Conservation (phyloP, 2,888 invertebrate genomes). For the Tenthredo mesomela region DNA sequence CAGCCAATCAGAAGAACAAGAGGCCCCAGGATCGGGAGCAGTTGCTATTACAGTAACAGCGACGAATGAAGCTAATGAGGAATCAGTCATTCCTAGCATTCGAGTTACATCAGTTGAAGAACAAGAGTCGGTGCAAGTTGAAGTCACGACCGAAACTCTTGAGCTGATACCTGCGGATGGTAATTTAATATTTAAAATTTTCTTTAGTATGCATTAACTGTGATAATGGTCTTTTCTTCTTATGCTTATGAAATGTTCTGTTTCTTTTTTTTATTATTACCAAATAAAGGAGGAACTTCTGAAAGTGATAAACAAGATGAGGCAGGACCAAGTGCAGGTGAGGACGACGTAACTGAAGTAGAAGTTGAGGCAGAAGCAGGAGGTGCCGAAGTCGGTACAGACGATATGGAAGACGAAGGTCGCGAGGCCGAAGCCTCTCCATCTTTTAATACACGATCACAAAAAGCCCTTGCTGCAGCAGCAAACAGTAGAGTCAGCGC, state of each 20-base stretch:
- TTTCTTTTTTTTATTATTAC: constrained; percentile 60
- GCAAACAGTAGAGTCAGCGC: constrained; percentile 65
- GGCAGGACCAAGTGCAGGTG: constrained; percentile 66
- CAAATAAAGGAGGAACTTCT: constrained; percentile 80
- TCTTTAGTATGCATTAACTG: background rate
- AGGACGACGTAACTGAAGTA: constrained; percentile 68
- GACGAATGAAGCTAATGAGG: constrained; percentile 67
- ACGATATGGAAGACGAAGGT: constrained; percentile 83
- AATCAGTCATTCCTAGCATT: constrained; percentile 66
- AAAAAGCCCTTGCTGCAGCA: constrained; percentile 63
- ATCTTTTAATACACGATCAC: constrained; percentile 80
- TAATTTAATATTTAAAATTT: constrained; percentile 52
- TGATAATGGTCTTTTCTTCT: background rate
- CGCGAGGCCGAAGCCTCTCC: constrained; percentile 90
- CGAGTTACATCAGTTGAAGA: constrained; percentile 66
- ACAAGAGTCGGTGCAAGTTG: constrained; percentile 68
- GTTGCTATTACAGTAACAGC: constrained; percentile 66
- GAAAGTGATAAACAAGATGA: constrained; percentile 82
- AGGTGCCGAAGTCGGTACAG: constrained; percentile 76
- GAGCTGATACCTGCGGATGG: constrained; percentile 70
- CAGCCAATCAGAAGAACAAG: constrained; percentile 71
- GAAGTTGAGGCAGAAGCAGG: constrained; percentile 72
- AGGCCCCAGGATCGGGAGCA: constrained; percentile 66
- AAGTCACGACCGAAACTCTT: constrained; percentile 69
- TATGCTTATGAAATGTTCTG: background rate